Conservation (phyloP, 2,888 invertebrate species). For the Euphydryas editha region DNA sequence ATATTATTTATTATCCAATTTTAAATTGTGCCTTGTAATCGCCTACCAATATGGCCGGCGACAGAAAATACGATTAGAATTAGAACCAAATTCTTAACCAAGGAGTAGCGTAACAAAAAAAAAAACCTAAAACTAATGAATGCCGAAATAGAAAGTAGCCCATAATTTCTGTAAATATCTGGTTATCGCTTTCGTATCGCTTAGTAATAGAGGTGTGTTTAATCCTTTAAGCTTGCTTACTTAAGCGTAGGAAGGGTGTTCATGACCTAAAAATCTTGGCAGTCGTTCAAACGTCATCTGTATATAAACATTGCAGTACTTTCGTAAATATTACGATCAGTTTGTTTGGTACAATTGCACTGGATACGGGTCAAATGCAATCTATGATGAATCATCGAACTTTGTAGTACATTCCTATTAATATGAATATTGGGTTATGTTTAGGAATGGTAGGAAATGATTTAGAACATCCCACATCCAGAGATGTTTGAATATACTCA, state of each 20-base stretch:
- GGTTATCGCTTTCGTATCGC: background rate
- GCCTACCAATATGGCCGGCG: no score
- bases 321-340: constrained; percentile 37
- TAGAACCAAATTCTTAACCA: no score
- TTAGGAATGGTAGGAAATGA: no score
- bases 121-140: no score
- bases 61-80: no score
- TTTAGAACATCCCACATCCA: no score
- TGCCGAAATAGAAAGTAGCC: no score
- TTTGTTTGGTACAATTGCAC: background rate
- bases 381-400: background rate
- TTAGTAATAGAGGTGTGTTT: constrained; percentile 2
- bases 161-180: background rate
- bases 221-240: constrained; percentile 61
- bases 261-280: constrained; percentile 76
- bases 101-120: no score
- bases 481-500: no score
- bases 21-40: no score
- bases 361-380: background rate
- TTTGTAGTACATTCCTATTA: background rate
- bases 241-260: constrained; percentile 59
- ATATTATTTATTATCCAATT: no score
- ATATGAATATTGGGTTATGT: no score
- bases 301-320: constrained; percentile 57
- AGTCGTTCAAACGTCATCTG: constrained; percentile 61